These are phyloP conservation scores for Chaetoderma sp. DNA, from an alignment of 2,888 invertebrate species.

Conservation along the genomic window DNA sequence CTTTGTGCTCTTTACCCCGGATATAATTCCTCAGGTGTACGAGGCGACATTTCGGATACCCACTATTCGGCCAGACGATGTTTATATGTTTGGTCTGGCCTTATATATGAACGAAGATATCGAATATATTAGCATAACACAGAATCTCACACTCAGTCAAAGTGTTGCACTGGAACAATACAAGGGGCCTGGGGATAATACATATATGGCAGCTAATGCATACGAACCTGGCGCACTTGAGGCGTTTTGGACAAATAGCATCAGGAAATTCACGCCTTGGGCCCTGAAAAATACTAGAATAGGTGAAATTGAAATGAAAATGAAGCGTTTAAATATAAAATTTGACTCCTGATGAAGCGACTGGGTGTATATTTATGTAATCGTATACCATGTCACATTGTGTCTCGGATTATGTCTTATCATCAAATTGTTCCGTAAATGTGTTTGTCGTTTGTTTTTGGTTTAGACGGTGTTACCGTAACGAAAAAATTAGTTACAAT, in stretches of 20 bases:
- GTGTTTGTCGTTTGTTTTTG: no score
- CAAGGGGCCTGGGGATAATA: slow-evolving; percentile 8
- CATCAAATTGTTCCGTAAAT: no score
- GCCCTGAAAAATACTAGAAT: slow-evolving; percentile 27
- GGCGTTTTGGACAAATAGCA: slow-evolving; percentile 39
- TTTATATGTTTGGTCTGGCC: slow-evolving; percentile 58
- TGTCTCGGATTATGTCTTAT: no score
- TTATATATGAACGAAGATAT: slow-evolving; percentile 38
- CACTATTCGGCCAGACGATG: slow-evolving; percentile 61
- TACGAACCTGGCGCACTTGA: slow-evolving; percentile 31
- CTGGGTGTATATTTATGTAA: no score
- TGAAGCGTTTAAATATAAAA: not conserved
- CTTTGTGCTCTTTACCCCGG: slow-evolving; percentile 47
- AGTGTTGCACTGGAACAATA: slow-evolving; percentile 40
- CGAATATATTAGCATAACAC: slow-evolving; percentile 73
- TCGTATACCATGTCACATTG: no score
- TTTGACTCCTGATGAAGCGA: no score
- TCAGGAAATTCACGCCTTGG: slow-evolving; percentile 34
- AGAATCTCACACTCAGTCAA: slow-evolving; percentile 86
- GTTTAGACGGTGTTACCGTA: no score
- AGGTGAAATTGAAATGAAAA: not conserved
- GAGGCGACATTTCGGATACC: slow-evolving; percentile 44
- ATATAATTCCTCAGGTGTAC: slow-evolving; percentile 49
- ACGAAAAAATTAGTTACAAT: no score
- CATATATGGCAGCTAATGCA: slow-evolving; percentile 30